Evolutionary conservation across 1,140 invertebrate species (phyloP).

Genomic region (Drosophila hydei): DNA sequence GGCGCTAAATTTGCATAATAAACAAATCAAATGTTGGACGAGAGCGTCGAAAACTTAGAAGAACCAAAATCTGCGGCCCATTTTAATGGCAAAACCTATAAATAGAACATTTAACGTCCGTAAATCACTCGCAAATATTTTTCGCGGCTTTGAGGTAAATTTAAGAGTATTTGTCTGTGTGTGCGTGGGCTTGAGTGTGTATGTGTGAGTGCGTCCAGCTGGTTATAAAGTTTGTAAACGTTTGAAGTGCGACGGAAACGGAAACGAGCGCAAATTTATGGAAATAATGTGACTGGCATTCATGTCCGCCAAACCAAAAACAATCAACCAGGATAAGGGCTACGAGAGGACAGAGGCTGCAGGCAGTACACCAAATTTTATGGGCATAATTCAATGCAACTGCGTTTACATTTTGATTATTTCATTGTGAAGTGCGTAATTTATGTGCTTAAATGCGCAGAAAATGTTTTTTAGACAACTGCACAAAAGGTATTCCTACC

Average conservation of each 20-base stretch:
- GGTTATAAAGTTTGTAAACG: slow-evolving; percentile 33
- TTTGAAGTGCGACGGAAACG: slow-evolving; percentile 71
- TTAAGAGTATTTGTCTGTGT: slow-evolving; percentile 4
- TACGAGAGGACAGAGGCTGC: background rate
- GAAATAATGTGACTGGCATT: slow-evolving; percentile 60
- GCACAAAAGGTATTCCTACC: slow-evolving; percentile 37
- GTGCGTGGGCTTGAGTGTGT: slow-evolving; percentile 5
- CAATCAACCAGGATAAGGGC: slow-evolving; percentile 27
- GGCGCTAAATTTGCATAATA: slow-evolving; percentile 50
- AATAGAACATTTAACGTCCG: slow-evolving; percentile 79
- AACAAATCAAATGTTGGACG: slow-evolving; percentile 53
- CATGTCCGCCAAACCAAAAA: slow-evolving; percentile 31
- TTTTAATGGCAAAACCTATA: slow-evolving; percentile 77
- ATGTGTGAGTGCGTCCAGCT: slow-evolving; percentile 18
- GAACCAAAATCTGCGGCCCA: slow-evolving; percentile 37
- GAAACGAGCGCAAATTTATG: slow-evolving; percentile 78
- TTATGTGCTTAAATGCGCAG: slow-evolving; percentile 79
- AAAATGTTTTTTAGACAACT: slow-evolving; percentile 74
- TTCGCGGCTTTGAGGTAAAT: slow-evolving; percentile 50
- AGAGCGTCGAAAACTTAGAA: slow-evolving; percentile 48
- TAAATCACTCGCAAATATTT: slow-evolving; percentile 78
- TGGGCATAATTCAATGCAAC: slow-evolving; percentile 62
- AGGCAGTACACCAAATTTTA: slow-evolving; percentile 52
- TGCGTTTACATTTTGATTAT: slow-evolving; percentile 62
- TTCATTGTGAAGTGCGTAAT: slow-evolving; percentile 69